Evolutionary conservation across 1,140 invertebrate species (phyloP), one percentile per base, ranked within the genome.

Genomic region (Drosophila suzukii): DNA sequence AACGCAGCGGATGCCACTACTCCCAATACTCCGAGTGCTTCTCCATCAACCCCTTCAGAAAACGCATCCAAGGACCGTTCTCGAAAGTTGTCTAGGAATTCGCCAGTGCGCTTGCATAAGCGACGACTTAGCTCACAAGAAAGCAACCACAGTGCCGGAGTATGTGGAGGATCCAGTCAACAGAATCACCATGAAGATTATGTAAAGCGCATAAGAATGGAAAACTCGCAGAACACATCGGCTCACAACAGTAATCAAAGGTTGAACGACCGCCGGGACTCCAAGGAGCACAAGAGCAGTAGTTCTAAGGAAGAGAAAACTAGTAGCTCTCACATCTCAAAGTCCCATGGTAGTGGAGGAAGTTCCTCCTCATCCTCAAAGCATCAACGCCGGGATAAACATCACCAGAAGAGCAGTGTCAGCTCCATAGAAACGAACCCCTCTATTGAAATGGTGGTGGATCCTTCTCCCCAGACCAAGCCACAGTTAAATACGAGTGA

Each of bases 51-150:
- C 17, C n/a, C 63, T 15, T 20, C 63, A 6, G 47, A 73, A 12
- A 49, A 36, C 27, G 8, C 49, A 27, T 50, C 54, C 32, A 91
- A 91, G 24, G 74, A 90, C 20, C 88, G 88, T 6, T 82, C 75
- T 0, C 63, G 88, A 0, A 92, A 92, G 27, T 80, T 88, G 0
- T 91, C 91, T 5, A 63, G 88, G 1, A 95, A 94, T 90, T 93
- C 95, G 47, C 95, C 96, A 0, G 94, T 95, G 15, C 94, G 94
- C 41, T 93, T 95, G 36, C 93, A 94, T 34, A 97, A 97, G 91
- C 93, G 96, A 44, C 94, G 96, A 54, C 94, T 96, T 62, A 96
- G 96, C 50, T 96, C 95, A 2, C 96, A 97, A 82, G 96, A 97
- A 66, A 94, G 93, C 82, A 86, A 94, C 39, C 95, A 95, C 2